These are phyloP conservation scores for Holcopasites calliopsidis DNA, from an alignment of 1,140 invertebrate species.

Conservation along the genomic window DNA sequence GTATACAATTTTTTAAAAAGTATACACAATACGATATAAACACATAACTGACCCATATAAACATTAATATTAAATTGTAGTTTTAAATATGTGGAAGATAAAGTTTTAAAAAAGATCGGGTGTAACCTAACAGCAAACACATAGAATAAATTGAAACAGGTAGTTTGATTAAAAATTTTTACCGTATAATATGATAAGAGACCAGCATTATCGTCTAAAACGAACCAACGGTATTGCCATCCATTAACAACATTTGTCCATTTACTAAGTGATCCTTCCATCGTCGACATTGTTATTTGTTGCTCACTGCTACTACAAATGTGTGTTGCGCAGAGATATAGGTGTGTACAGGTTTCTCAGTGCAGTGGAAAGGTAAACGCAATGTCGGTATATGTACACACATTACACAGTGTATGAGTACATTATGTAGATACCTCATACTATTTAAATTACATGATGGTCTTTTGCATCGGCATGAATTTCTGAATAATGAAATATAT, in stretches of 20 bases:
- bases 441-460: no score
- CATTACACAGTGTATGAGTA: no score
- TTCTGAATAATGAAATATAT: no score
- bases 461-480: no score
- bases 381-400: not conserved
- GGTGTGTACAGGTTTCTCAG: not conserved
- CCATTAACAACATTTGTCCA: constrained; percentile 99
- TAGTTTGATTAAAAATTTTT: not conserved
- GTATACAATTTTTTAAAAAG: not conserved
- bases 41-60: not conserved
- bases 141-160: not conserved
- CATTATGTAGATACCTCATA: no score
- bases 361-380: not conserved
- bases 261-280: constrained; percentile 99
- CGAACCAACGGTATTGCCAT: constrained; percentile 99
- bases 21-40: not conserved
- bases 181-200: constrained; percentile 98
- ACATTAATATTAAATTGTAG: not conserved
- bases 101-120: constrained; percentile 5
- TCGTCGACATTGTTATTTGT: constrained; percentile 81
- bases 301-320: constrained; percentile 14
- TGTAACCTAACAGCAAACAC: constrained; percentile 24
- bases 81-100: not conserved
- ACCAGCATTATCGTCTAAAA: constrained; percentile 96
- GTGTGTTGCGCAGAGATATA: not conserved